phyloP scores from a whole-genome alignment of 2,113 vertebrate genomes.

The Columba janthina region DNA sequence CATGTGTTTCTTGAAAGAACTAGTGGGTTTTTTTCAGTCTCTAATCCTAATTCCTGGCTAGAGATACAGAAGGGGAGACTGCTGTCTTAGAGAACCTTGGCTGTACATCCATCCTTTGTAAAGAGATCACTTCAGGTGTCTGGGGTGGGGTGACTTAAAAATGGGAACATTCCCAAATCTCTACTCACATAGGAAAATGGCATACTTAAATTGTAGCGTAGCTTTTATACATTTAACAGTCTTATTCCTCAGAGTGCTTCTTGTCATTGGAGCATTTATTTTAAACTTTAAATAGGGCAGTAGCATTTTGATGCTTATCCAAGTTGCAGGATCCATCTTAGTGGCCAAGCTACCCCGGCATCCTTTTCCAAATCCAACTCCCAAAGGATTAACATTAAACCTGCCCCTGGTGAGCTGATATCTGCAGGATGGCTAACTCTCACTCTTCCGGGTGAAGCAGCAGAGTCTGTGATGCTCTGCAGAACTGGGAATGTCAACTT shows the following conservation, averaged over 20 bases:
- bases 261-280: constrained; percentile 19
- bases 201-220: background rate
- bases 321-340: background rate
- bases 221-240: background rate
- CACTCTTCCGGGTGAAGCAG: constrained; percentile 69
- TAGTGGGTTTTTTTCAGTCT: background rate
- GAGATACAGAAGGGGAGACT: background rate
- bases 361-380: constrained; percentile 79
- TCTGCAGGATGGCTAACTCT: constrained; percentile 73
- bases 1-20: background rate
- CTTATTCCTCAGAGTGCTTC: background rate
- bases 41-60: background rate
- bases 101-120: background rate
- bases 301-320: background rate
- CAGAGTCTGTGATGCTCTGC: constrained; percentile 66
- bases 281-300: constrained; percentile 47
- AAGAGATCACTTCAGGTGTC: background rate
- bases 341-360: background rate
- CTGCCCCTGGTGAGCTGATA: constrained; percentile 68
- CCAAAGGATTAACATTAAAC: constrained; percentile 82
- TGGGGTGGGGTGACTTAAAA: background rate
- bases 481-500: background rate
- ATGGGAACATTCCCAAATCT: background rate
- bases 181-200: background rate
- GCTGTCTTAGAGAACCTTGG: background rate